Evolutionary conservation across 2,113 vertebrate genomes (phyloP), one percentile per base, ranked within the genome.

Genomic region (Oryctolagus cuniculus): DNA sequence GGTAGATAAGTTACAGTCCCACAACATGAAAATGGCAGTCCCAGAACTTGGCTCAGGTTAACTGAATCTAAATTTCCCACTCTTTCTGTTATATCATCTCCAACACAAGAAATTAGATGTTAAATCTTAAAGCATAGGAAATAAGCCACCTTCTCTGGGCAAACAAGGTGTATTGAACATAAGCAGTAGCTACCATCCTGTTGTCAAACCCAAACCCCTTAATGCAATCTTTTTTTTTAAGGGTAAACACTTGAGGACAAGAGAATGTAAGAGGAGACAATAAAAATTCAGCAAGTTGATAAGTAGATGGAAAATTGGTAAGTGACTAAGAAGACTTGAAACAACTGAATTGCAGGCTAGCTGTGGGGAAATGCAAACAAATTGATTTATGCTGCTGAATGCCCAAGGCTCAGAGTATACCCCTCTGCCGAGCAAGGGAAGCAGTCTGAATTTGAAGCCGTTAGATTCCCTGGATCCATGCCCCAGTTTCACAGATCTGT

Each of bases 351-450:
- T 64, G 27, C 7, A 38, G 25, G 58, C 16, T 86, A 53, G 27
- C 44, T 64, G 16, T 73, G 24, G 31, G 80, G 36, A 92, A 91
- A 67, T 34, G 61, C 83, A 29, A 89, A 89, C 53, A 91, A 75
- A 80, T 58, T 49, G 34, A 87, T 61, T 92, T 77, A 38, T 12
- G 12, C 17, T 27, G 10, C 12, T 75, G 75, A 86, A 75, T 77
- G 19, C 11, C 44, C 22, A 64, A 58, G n/a, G 51, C 38, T 93
- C 34, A 69, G 55, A 91, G 24, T 51, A 63, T 55, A 72, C 27
- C 16, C 13, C 61, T 34, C 24, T 91, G 27, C 49, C 63, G 34
- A 29, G 15, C 34, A 86, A 75, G 63, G 31, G 70, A 88, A 89
- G 27, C 15, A 10, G 61, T 77, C 61, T 91, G 75, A 86, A 36